phyloP scores from a whole-genome alignment of 2,113 vertebrate genomes.

The Catagonus wagneri region DNA sequence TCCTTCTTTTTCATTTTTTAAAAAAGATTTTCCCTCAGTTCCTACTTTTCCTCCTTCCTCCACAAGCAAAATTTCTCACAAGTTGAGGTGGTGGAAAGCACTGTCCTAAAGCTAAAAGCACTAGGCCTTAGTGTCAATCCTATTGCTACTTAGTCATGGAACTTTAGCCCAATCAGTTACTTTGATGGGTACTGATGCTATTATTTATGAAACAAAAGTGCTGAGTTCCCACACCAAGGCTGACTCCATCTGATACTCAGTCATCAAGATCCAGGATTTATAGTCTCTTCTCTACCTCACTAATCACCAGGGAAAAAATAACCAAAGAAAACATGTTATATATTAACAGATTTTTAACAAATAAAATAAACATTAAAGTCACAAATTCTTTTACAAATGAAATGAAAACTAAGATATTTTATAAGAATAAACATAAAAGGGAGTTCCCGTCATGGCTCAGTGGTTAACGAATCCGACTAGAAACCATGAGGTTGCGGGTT shows the following conservation, averaged over 20 bases:
- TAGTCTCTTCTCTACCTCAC: neutral
- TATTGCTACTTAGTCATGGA: neutral
- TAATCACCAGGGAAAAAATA: neutral
- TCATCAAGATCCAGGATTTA: neutral
- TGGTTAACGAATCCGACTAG: no score
- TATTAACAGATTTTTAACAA: conserved; percentile 6
- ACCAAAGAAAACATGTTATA: neutral
- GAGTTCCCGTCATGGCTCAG: no score
- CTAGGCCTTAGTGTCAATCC: neutral
- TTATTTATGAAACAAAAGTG: neutral
- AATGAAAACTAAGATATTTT: neutral
- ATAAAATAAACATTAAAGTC: neutral
- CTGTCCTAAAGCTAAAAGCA: neutral
- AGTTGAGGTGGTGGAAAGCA: neutral
- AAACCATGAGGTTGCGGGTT: no score
- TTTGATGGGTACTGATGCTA: neutral
- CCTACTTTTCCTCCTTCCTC: neutral
- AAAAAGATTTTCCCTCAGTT: neutral
- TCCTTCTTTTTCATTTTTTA: neutral
- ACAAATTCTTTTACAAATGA: neutral
- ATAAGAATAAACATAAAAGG: neutral
- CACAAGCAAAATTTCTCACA: neutral
- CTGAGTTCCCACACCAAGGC: neutral
- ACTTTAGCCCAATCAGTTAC: neutral
- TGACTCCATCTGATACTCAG: neutral